Base-by-base conservation (phyloP, 2,888 invertebrate species). In the Gordius sp. region DNA sequence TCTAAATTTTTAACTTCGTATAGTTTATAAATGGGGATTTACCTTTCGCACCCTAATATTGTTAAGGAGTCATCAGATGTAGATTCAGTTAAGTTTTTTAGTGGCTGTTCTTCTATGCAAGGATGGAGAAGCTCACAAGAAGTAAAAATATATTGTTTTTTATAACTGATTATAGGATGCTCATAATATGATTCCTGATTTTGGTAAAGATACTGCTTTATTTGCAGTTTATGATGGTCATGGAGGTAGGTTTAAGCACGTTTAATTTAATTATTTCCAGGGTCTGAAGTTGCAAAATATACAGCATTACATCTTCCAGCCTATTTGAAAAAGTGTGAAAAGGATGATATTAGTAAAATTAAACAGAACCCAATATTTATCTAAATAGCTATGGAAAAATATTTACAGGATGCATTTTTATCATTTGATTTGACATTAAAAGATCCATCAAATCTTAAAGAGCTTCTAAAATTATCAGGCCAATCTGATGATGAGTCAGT, bases 211-310 rank as follows among this genome's bases (percentile, higher is more conserved):
- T 28, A 27, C 8, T 24, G 8, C 26, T 8, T 54, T 54, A 20
- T 54, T 54, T 54, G 26, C 26, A 27, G 55, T 54, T 4, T 54
- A 54, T 54, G 55, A 54, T 54, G 55, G 55, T 13, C 55, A 54
- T 20, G 55, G 55, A 54, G 55, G 55, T 54, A n/a, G 16, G 4
- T 28, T 26, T 54, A 26, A 28, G n/a, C n/a, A n/a, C n/a, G n/a
- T n/a, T 54, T 54, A 16, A 16, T n/a, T 54, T n/a, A 16, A 54
- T 54, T 26, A 18, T n/a, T 47, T 47, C 20, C 20, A 47, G 47
- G 47, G 16, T 20, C 23, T 47, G 47, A 47, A 20, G 47, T 47
- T n/a, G 13, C 47, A 8, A 47, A 47, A 20, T 47, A 47, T 20
- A 20, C 23, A 20, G 47, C 47, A 18, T 4, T n/a, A 47, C 47